Base-by-base conservation (phyloP, 2,113 vertebrate genomes). In the Ceratotherium simum region DNA sequence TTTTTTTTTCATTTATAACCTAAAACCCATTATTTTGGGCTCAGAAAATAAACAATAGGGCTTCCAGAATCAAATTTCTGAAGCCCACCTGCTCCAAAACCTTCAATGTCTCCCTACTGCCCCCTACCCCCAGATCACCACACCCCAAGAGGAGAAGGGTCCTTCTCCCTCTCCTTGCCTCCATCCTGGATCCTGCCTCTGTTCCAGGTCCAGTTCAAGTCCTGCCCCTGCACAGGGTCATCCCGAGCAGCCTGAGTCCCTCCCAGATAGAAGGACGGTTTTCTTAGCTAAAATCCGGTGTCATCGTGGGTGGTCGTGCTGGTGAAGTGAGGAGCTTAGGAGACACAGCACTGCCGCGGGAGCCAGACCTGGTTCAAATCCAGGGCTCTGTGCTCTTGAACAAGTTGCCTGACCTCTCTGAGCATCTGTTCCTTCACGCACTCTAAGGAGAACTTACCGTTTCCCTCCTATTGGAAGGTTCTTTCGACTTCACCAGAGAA, bases 301-400 rank as follows among this genome's bases (percentile, higher is more conserved):
- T 54, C 33, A 6, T 27, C 0, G 14, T 6, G 56, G 31, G 79
- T 6, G 31, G 20, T 10, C 46, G 8, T 78, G 25, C 36, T 81
- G 33, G 48, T 80, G 20, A n/a, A 13, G 58, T 78, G 31, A 64
- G 29, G 42, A 25, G 79, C 27, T 85, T 27, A 58, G 75, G 75
- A 87, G 70, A 31, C 64, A 91, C 56, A 81, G 84, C 92, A 90
- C 96, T 84, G 46, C 92, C 67, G 72, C 97, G 86, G 93, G 70
- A 95, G 95, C 97, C 97, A 76, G 33, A 87, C 96, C 3, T 11
- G 4, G 14, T 83, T 67, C 36, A 76, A 23, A 67, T 46, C 3
- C 9, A 21, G 11, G 33, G 70, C 88, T 95, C 36, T 64, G 27
- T 82, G 93, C n/a, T 25, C 85, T 29, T 65, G 64, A 81, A 3